phyloP scores from a whole-genome alignment of 2,797 vertebrate genomes.

The Molossus alvarezi region DNA sequence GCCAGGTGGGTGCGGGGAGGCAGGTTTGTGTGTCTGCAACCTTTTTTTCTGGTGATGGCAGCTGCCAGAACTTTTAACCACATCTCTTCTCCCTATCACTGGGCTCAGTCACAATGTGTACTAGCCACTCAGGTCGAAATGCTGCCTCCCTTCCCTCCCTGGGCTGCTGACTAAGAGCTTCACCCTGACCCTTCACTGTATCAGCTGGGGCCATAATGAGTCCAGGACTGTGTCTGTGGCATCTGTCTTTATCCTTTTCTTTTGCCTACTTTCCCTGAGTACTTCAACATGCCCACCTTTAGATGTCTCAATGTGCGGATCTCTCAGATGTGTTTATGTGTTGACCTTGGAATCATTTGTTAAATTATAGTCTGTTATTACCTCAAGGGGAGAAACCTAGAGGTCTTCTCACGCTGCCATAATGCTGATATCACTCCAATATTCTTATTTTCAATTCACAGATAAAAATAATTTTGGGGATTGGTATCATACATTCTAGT shows the following conservation, averaged over 20 bases:
- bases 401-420: not conserved
- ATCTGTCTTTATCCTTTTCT: not conserved
- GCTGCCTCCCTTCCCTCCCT: not conserved
- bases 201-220: not conserved
- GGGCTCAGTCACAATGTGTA: not conserved
- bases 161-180: not conserved
- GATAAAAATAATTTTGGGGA: conserved; percentile 47
- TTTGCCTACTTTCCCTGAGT: not conserved
- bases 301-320: not conserved
- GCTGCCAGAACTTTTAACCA: not conserved
- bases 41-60: not conserved
- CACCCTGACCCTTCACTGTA: not conserved
- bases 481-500: conserved; percentile 13
- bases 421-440: not conserved
- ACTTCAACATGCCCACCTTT: not conserved
- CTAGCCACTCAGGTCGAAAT: not conserved
- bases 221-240: not conserved
- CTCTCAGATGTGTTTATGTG: not conserved
- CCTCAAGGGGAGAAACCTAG: not conserved
- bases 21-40: not conserved
- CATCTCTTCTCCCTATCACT: not conserved
- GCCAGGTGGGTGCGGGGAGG: not conserved
- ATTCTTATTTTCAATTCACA: conserved; percentile 34
- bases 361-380: not conserved
- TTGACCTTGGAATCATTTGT: not conserved